Conservation (phyloP, 2,888 invertebrate genomes). For the Druceiella hillmani region DNA sequence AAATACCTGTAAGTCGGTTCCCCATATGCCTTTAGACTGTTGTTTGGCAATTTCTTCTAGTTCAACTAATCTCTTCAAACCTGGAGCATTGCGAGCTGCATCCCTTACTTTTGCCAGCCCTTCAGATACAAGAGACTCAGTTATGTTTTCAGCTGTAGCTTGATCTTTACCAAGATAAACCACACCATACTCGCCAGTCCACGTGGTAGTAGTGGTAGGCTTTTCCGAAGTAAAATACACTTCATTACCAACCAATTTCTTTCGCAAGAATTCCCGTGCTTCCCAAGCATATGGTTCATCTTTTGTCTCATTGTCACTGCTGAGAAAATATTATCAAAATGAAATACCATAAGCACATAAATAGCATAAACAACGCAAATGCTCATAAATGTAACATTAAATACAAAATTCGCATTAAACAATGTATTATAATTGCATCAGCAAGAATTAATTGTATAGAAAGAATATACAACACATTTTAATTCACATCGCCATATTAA, state of each 20-base stretch:
- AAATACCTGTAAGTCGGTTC: conserved; percentile 37
- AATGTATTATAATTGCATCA: conserved; percentile 17
- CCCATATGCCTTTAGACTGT: conserved; percentile 83
- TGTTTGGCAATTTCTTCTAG: conserved; percentile 87
- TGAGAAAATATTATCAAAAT: conserved; percentile 21
- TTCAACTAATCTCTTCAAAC: conserved; percentile 66
- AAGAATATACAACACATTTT: too few relatives aligned
- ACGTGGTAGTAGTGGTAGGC: conserved; percentile 74
- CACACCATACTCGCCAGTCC: conserved; percentile 65
- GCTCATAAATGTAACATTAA: conserved; percentile 8
- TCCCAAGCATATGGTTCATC: conserved; percentile 98
- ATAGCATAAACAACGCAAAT: neutral
- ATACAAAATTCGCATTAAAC: conserved; percentile 10
- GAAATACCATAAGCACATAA: conserved; percentile 8
- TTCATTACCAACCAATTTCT: conserved; percentile 86
- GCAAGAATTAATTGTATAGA: conserved; percentile 7
- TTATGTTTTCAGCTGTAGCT: conserved; percentile 77
- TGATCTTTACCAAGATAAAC: conserved; percentile 81
- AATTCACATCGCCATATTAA: too few relatives aligned
- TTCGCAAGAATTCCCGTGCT: conserved; percentile 89
- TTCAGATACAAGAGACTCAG: conserved; percentile 82
- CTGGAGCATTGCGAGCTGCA: conserved; percentile 54
- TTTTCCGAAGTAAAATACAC: conserved; percentile 83
- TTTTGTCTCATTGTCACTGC: conserved; percentile 62
- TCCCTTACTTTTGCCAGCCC: conserved; percentile 79